phyloP scores from a whole-genome alignment of 2,113 vertebrate species.

The Chelonoidis abingdonii region DNA sequence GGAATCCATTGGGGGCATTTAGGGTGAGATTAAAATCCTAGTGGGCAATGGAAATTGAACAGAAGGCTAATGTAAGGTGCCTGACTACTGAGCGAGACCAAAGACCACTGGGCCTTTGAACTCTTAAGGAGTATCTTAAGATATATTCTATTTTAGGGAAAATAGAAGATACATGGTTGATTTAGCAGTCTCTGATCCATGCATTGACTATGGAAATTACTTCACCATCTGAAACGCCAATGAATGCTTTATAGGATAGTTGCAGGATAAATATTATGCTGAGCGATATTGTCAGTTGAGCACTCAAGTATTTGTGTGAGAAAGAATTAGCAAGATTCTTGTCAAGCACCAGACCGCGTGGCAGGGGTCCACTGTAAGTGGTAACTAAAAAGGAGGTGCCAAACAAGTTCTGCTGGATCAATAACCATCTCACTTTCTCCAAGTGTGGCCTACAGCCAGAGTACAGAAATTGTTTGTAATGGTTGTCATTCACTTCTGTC shows the following conservation, averaged over 20 bases:
- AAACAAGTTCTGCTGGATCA: background rate
- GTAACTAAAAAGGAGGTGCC: background rate
- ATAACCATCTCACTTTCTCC: background rate
- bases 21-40: slow-evolving; percentile 28
- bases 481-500: too few species aligned
- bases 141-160: background rate
- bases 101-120: background rate
- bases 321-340: background rate
- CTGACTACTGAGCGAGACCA: background rate
- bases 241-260: background rate
- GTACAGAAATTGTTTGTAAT: too few species aligned
- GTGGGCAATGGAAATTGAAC: background rate
- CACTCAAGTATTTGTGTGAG: background rate
- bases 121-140: background rate
- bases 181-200: background rate
- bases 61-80: background rate
- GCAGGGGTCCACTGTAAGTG: background rate
- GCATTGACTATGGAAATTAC: background rate
- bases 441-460: too few species aligned
- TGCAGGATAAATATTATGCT: background rate
- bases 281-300: background rate
- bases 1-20: background rate
- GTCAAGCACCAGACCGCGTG: background rate
- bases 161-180: background rate
- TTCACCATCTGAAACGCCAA: background rate